Percentiles rank a stretch among this genome's conserved stretches.
These are phyloP conservation scores for Dilophus febrilis DNA, from an alignment of 2,888 invertebrate genomes.

Conservation along the genomic window DNA sequence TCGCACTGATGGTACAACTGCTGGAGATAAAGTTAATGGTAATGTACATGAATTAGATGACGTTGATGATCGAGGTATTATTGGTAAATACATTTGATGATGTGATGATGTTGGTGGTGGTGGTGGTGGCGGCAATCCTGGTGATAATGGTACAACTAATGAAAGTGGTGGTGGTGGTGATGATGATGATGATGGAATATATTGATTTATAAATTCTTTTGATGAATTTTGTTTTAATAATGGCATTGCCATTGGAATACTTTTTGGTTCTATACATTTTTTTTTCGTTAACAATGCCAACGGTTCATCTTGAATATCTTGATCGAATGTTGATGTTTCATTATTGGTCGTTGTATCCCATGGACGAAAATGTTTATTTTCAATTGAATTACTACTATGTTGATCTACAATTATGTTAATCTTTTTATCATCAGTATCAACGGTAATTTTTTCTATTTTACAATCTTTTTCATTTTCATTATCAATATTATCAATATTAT, in stretches of 20 bases:
- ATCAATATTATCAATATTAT: neutral
- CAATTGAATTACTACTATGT: constrained; percentile 13
- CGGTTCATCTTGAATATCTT: constrained; percentile 38
- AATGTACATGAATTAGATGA: too few relatives aligned
- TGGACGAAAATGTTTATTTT: constrained; percentile 39
- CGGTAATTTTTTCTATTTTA: constrained; percentile 16
- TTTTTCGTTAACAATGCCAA: constrained; percentile 41
- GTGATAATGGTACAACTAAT: neutral
- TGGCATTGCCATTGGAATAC: constrained; percentile 17
- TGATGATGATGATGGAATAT: neutral
- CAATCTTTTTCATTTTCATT: constrained; percentile 14
- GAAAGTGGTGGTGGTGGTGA: neutral
- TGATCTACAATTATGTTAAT: neutral
- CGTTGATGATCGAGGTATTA: too few relatives aligned
- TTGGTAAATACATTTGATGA: neutral
- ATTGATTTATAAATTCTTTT: neutral
- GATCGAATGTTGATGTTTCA: constrained; percentile 4
- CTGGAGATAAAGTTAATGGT: too few relatives aligned
- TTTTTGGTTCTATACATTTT: constrained; percentile 15
- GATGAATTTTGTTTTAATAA: constrained; percentile 7
- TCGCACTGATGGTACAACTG: neutral
- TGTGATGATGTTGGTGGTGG: neutral
- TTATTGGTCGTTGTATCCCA: constrained; percentile 35
- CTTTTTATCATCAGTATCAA: constrained; percentile 12
- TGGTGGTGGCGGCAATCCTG: neutral